Evolutionary conservation across 1,140 invertebrate genomes (phyloP), one percentile per base, ranked within the genome.

Genomic region (Aphaenogaster floridana): DNA sequence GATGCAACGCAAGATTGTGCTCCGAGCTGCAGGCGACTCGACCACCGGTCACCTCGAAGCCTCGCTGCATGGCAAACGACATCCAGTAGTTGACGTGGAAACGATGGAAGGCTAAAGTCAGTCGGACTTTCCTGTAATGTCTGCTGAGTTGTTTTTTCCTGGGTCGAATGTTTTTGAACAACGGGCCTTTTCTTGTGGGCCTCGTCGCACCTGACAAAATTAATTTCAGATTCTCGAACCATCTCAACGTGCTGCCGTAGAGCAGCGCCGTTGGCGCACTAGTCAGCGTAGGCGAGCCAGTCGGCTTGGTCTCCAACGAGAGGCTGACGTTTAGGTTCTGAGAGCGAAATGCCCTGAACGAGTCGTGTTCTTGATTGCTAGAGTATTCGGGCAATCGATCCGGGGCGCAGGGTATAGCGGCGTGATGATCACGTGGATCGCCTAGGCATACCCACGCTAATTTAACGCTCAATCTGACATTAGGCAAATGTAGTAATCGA

Each of bases 51-150:
- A 99, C 96, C 93, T 99, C 98, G 81, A 99, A 98, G 0, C 99
- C 99, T 88, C 98, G 97, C 92, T 99, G 98, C 96, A 99, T 98
- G 0, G 98, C 98, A 93, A 99, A 99, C 0, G 99, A 99, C 97
- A 99, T 99, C 99, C 99, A 99, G 95, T 99, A 99, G 92, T 97
- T 98, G 13, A 99, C 98, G 95, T 99, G 98, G 91, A 99, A 98
- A 86, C 97, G 97, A 93, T 99, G 98, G 57, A 99, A 96, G 1
- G 97, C 97, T 50, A 99, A 96, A 0, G 98, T 97, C 0, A 99
- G 95, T 91, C 98, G 97, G 63, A 99, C 96, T 90, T 98, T 98
- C 79, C 98, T 97, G 92, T 99, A 99, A 95, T 99, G 99, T 11
- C 99, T 96, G 86, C 98, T 99, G 0, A 99, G 96, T 88, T 99